Evolutionary conservation across 2,888 invertebrate genomes (phyloP).

Genomic region (Eutolmus rufibarbis): DNA sequence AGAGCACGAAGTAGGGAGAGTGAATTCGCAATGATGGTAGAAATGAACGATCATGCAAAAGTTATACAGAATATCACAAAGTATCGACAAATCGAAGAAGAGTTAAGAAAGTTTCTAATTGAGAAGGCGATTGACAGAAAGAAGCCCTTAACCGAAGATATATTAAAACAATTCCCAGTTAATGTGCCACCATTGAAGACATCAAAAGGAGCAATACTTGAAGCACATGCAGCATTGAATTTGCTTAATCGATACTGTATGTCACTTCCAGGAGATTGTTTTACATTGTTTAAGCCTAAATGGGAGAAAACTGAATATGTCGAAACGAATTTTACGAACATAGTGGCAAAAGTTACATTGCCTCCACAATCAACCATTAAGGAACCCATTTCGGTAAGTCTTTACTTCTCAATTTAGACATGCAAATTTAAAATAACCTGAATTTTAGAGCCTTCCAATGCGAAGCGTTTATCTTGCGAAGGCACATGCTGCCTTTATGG

Average conservation of each 20-base stretch:
- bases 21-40: constrained; percentile 68
- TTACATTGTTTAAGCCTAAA: constrained; percentile 67
- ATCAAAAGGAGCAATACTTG: constrained; percentile 51
- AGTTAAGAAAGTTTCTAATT: constrained; percentile 67
- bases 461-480: constrained; percentile 72
- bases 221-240: constrained; percentile 51
- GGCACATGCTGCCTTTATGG: constrained; percentile 80
- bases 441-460: constrained; percentile 68
- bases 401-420: not conserved
- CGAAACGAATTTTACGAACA: not conserved
- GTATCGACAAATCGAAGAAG: constrained; percentile 65
- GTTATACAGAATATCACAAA: constrained; percentile 59
- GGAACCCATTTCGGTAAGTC: constrained; percentile 71
- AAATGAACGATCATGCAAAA: constrained; percentile 54
- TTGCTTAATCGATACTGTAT: constrained; percentile 83
- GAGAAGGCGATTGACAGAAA: constrained; percentile 66
- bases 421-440: not conserved
- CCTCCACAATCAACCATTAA: constrained; percentile 82
- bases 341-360: constrained; percentile 67
- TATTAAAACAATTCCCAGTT: constrained; percentile 67
- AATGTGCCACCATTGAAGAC: constrained; percentile 53
- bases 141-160: constrained; percentile 66
- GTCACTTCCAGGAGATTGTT: constrained; percentile 79
- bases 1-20: constrained; percentile 76
- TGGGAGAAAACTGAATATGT: constrained; percentile 56